Conservation (phyloP, 1,140 invertebrate species). For the Drosophila sp. region DNA sequence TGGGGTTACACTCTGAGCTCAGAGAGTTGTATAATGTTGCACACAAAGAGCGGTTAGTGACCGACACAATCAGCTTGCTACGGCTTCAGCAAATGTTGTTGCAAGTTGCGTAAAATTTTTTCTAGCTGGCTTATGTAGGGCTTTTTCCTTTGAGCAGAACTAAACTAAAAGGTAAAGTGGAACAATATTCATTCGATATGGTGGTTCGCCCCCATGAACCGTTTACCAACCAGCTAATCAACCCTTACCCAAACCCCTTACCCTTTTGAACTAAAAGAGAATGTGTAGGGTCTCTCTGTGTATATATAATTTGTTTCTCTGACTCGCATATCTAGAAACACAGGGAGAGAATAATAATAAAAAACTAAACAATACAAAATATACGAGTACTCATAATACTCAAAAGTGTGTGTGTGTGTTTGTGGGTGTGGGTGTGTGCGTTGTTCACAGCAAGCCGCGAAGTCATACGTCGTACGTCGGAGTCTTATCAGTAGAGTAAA, state of each 20-base stretch:
- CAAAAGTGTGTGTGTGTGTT: not conserved
- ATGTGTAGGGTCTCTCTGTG: not conserved
- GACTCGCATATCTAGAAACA: conserved; percentile 1
- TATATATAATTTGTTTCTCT: conserved; percentile 2
- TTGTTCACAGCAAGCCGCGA: conserved; percentile 6
- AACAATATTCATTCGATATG: not conserved
- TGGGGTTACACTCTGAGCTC: conserved; percentile 1
- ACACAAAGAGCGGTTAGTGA: conserved; percentile 12
- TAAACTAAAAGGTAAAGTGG: not conserved
- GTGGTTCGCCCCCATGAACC: not conserved
- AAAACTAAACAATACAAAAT: conserved; percentile 14
- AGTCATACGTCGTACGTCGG: not conserved
- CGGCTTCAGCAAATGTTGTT: not conserved
- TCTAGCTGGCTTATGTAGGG: conserved; percentile 5
- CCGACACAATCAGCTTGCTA: conserved; percentile 2
- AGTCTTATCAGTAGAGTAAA: conserved; percentile 6
- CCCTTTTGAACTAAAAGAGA: conserved; percentile 3
- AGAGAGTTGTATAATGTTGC: conserved; percentile 8
- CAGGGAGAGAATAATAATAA: not conserved
- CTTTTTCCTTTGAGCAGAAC: not conserved
- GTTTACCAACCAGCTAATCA: not conserved
- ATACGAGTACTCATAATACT: conserved; percentile 1
- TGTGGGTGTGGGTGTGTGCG: not conserved
- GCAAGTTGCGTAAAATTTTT: conserved; percentile 4
- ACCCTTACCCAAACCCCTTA: not conserved